phyloP scores from a whole-genome alignment of 1,140 invertebrate genomes.

The Saccostrea echinata region DNA sequence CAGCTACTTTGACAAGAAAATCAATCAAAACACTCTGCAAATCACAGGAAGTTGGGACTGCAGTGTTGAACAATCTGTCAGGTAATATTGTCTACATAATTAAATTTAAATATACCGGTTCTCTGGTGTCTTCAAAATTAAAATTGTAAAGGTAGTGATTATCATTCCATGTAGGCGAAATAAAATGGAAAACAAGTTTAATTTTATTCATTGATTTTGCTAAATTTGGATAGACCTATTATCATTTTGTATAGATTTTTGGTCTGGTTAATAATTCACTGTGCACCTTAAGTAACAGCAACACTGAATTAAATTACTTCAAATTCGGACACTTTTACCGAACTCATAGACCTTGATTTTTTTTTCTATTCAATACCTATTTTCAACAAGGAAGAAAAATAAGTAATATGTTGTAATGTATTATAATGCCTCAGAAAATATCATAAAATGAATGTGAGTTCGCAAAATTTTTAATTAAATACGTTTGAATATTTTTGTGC shows the following conservation, averaged over 20 bases:
- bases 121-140: neutral
- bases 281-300: neutral
- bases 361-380: too few species aligned
- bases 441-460: too few species aligned
- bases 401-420: too few species aligned
- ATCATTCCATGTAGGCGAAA: neutral
- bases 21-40: neutral
- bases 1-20: neutral
- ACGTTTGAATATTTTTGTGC: too few species aligned
- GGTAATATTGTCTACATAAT: neutral
- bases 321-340: too few species aligned
- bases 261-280: neutral
- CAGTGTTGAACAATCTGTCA: neutral
- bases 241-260: neutral
- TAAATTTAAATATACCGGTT: neutral
- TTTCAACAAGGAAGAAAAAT: too few species aligned
- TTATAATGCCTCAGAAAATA: too few species aligned
- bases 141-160: neutral
- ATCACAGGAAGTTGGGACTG: neutral
- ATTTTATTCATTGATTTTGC: conserved; percentile 29
- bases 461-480: too few species aligned
- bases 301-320: too few species aligned
- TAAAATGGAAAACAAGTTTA: neutral
- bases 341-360: too few species aligned
- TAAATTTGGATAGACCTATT: conserved; percentile 6